Evolutionary conservation across 2,797 vertebrate species (phyloP).

Genomic region (Diplodus sargus): DNA sequence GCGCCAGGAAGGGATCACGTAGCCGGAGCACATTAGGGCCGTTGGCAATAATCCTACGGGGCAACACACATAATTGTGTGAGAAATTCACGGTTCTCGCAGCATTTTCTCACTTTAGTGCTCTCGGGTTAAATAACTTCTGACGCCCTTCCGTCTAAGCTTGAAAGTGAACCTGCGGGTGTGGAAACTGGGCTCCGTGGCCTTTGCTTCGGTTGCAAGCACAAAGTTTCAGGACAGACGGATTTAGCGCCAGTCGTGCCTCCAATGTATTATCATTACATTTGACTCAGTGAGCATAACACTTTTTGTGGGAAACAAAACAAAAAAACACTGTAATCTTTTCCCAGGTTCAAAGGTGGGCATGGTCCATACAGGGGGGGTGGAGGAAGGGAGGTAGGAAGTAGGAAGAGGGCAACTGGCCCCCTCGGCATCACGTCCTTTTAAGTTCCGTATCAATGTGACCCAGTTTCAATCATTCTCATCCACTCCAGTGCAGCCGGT

Average conservation of each 20-base stretch:
- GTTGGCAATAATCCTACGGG: neutral
- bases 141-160: neutral
- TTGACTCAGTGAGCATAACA: neutral
- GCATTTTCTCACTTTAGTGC: neutral
- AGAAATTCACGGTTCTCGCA: neutral
- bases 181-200: neutral
- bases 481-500: too few species aligned
- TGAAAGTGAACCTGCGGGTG: neutral
- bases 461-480: too few species aligned
- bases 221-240: neutral
- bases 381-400: too few species aligned
- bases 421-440: too few species aligned
- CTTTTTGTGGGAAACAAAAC: neutral
- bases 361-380: too few species aligned
- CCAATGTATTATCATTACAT: neutral
- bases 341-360: too few species aligned
- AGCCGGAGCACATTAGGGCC: neutral
- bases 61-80: neutral
- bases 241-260: too few species aligned
- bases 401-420: too few species aligned
- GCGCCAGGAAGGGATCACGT: slow-evolving; percentile 7
- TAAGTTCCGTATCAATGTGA: too few species aligned
- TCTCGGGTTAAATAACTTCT: neutral
- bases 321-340: neutral
- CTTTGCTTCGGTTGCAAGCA: neutral